Base-by-base conservation (phyloP, 1,140 invertebrate species). In the Neodiprion virginianus region DNA sequence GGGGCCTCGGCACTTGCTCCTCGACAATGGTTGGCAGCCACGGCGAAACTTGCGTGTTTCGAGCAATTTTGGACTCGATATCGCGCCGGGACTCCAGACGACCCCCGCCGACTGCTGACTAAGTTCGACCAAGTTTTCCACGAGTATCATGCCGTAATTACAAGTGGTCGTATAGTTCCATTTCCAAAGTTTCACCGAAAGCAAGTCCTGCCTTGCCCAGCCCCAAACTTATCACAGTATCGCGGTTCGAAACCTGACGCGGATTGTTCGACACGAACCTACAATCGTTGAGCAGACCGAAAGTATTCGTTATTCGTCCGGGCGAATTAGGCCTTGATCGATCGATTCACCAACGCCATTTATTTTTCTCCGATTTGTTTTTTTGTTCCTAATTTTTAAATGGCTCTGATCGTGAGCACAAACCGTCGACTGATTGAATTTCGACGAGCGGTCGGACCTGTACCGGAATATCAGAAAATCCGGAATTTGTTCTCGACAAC, bases 111-210 rank as follows among this genome's bases (percentile, higher is more conserved):
- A 5, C 1, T 40, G 28, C 28, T 40, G 28, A 40, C 61, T 7
- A 69, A 69, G 23, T 69, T 69, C n/a, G 67, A 69, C 67, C 23
- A 69, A 69, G 14, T 69, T 69, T 47, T 47, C 12, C 10, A 47
- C 12, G 23, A 69, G 67, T 69, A 69, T 69, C 67, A 65, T 65
- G 7, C 61, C 17, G 4, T 65, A 65, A 65, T 65, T 65, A 69
- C 67, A 47, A 8, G 17, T 7, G 67, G 67, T 47, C 11, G 10
- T 40, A 40, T 21, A 14, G 21, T 14, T 69, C 40, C 67, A 47
- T 12, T 21, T 7, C 10, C 12, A 21, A 69, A 69, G 67, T 69
- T 69, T 14, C 10, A 69, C 67, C 40, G 12, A 4, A 10, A 21
- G 67, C 53, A 17, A 61, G 28, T 40, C 28, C 5, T 3, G 28